These are phyloP conservation scores for Torymus auratus DNA, from an alignment of 2,888 invertebrate species.

Conservation along the genomic window DNA sequence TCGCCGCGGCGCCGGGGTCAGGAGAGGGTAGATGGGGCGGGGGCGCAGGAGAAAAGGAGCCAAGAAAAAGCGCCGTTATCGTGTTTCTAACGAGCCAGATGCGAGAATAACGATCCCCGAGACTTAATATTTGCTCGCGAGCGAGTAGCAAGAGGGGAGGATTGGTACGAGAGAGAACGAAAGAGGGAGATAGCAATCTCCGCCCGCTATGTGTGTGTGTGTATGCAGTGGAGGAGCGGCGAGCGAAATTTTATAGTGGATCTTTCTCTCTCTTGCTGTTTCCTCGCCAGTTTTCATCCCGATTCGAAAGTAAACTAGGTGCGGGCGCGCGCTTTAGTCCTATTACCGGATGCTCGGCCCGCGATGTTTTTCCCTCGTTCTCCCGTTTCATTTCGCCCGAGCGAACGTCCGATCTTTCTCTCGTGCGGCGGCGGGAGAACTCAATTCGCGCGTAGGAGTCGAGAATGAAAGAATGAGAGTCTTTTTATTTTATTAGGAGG, in stretches of 20 bases:
- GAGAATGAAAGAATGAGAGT: no score
- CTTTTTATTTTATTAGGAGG: constrained; percentile 3
- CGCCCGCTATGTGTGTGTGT: not conserved
- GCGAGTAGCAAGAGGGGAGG: constrained; percentile 12
- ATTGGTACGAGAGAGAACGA: constrained; percentile 15
- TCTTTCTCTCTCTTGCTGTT: not conserved
- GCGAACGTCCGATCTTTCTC: no score
- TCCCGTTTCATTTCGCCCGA: no score
- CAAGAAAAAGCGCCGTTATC: constrained; percentile 49
- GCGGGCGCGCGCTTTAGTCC: constrained; percentile 16
- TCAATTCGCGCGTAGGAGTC: no score
- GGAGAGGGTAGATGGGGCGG: not conserved
- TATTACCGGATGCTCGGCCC: constrained; percentile 51
- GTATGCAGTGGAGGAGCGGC: not conserved
- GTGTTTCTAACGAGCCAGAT: constrained; percentile 54
- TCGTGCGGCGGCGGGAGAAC: no score
- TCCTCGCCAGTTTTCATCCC: constrained; percentile 33
- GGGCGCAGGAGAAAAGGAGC: constrained; percentile 1
- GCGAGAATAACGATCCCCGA: constrained; percentile 53
- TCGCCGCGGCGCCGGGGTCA: not conserved
- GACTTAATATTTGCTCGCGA: constrained; percentile 52
- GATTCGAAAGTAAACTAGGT: constrained; percentile 31
- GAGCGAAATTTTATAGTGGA: constrained; percentile 38
- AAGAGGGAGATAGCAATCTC: constrained; percentile 35
- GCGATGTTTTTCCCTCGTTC: constrained; percentile 10